These are phyloP conservation scores for Copidosoma floridanum DNA, from an alignment of 1,140 invertebrate genomes.

Conservation along the genomic window DNA sequence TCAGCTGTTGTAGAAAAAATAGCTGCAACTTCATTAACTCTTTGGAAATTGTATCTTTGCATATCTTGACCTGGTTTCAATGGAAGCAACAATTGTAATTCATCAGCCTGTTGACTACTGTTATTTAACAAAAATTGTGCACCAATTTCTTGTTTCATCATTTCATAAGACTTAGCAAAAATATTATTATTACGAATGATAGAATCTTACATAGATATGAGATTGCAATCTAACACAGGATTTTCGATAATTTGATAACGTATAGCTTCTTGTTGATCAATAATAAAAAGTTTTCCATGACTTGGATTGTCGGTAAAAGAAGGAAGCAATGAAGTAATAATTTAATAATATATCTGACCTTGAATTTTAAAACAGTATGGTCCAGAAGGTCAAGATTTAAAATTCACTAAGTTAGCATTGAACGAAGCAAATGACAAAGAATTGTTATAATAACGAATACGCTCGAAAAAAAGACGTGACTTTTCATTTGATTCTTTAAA, in stretches of 20 bases:
- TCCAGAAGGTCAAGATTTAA: neutral
- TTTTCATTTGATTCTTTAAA: slow-evolving; percentile 9
- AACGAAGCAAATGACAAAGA: slow-evolving; percentile 19
- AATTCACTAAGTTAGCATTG: slow-evolving; percentile 7
- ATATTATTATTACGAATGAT: neutral
- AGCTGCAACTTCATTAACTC: neutral
- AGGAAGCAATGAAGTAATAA: slow-evolving; percentile 23
- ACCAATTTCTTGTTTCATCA: neutral
- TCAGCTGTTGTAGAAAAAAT: neutral
- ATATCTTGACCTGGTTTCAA: neutral
- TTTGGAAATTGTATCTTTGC: neutral
- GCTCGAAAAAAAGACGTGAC: slow-evolving; percentile 11
- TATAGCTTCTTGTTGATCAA: slow-evolving; percentile 23
- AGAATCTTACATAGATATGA: neutral
- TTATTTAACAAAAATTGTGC: neutral
- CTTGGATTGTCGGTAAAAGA: slow-evolving; percentile 7
- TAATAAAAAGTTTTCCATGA: slow-evolving; percentile 27
- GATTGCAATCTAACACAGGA: neutral
- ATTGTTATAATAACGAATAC: slow-evolving; percentile 19
- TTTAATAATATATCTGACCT: slow-evolving; percentile 26
- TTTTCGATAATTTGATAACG: neutral
- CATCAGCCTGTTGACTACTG: neutral
- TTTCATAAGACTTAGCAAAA: neutral
- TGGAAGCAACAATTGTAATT: neutral
- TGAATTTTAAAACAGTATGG: slow-evolving; percentile 10